phyloP scores from a whole-genome alignment of 1,140 invertebrate species.

The Venturia canescens region DNA sequence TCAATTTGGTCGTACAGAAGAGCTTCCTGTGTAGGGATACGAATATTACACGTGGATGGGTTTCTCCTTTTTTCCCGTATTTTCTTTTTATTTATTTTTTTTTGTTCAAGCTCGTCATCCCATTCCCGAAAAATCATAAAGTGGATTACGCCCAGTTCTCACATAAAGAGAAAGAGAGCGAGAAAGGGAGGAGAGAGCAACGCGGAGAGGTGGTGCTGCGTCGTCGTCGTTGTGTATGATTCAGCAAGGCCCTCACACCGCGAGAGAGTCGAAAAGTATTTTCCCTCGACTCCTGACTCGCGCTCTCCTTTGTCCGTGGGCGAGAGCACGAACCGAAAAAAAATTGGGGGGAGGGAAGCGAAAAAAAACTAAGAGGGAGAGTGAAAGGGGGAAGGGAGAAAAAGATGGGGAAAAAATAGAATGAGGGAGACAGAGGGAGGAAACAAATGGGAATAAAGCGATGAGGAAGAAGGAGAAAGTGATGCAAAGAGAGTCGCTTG shows the following conservation, averaged over 20 bases:
- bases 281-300: slow-evolving; percentile 41
- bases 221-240: slow-evolving; percentile 7
- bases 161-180: slow-evolving; percentile 30
- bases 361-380: slow-evolving; percentile 21
- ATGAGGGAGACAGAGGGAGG: neutral
- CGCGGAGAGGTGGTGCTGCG: neutral
- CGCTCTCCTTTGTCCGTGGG: slow-evolving; percentile 28
- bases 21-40: neutral
- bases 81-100: neutral
- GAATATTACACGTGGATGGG: neutral
- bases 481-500: slow-evolving; percentile 35
- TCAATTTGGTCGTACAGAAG: neutral
- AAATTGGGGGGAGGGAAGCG: slow-evolving; percentile 27
- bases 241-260: neutral
- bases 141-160: slow-evolving; percentile 32
- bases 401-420: slow-evolving; percentile 14
- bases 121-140: slow-evolving; percentile 24
- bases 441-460: slow-evolving; percentile 6
- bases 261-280: slow-evolving; percentile 30
- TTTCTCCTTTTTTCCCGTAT: neutral
- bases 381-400: neutral
- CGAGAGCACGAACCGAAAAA: slow-evolving; percentile 41
- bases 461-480: neutral
- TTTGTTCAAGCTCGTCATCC: slow-evolving; percentile 27
- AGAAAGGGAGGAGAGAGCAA: slow-evolving; percentile 36